Evolutionary conservation across 2,113 vertebrate species (phyloP).

Genomic region (Mustela nigripes): DNA sequence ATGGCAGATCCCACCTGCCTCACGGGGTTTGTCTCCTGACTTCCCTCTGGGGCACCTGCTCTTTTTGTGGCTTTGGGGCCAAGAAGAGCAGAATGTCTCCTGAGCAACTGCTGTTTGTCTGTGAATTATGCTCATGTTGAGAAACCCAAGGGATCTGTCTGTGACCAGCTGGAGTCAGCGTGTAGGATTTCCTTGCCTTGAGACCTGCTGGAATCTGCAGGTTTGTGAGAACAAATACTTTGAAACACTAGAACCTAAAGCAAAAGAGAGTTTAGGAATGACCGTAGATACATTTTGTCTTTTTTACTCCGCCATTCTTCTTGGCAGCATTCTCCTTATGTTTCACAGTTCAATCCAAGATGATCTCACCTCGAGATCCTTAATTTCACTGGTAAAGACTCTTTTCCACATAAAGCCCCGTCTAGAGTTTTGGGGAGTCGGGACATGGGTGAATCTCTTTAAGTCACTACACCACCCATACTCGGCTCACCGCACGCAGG

Average conservation of each 20-base stretch:
- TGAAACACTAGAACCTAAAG: not conserved
- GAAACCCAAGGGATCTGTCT: not conserved
- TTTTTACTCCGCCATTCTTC: not conserved
- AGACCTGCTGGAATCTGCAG: too few species aligned
- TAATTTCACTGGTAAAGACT: not conserved
- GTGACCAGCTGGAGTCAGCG: not conserved
- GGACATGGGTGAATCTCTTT: not conserved
- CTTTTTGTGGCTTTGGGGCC: not conserved
- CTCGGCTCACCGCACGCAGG: not conserved
- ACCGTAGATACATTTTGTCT: not conserved
- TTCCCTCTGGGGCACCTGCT: not conserved
- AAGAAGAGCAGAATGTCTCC: not conserved
- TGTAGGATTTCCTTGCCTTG: not conserved
- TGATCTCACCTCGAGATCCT: not conserved
- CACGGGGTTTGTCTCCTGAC: not conserved
- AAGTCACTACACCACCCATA: not conserved
- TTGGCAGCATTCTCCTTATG: not conserved
- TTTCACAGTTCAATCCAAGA: not conserved
- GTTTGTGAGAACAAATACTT: not conserved
- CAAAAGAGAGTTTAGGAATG: not conserved
- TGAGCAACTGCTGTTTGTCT: not conserved
- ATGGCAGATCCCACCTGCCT: fast-evolving
- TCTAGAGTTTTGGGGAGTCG: not conserved
- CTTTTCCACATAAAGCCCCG: not conserved
- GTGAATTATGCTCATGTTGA: not conserved